A percentile compares a stretch with the other conserved stretches of the same genome.
These are phyloP conservation scores for Lytechinus variegatus DNA, from an alignment of 35 echinoderm and acorn worm genomes.

Conservation along the genomic window DNA sequence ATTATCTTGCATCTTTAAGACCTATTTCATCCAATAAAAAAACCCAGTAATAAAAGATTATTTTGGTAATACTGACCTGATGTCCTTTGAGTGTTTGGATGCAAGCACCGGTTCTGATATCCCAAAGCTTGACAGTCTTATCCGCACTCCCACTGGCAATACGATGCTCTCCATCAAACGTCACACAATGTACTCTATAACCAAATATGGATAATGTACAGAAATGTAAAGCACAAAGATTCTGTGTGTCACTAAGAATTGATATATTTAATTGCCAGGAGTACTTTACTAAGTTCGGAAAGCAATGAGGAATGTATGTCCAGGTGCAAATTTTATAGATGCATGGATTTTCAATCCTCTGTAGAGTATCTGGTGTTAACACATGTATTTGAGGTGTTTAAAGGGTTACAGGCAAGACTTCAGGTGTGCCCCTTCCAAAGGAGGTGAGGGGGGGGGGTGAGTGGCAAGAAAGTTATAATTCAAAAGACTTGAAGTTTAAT, in stretches of 20 bases:
- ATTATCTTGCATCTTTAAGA: too few relatives aligned
- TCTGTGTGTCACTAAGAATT: not conserved
- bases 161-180: slow-evolving; percentile 79
- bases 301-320: too few relatives aligned
- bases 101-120: slow-evolving; percentile 66
- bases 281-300: not conserved
- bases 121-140: slow-evolving; percentile 79
- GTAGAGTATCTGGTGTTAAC: too few relatives aligned
- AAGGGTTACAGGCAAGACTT: too few relatives aligned
- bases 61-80: slow-evolving; percentile 50
- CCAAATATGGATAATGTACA: not conserved
- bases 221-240: not conserved
- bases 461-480: too few relatives aligned
- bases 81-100: slow-evolving; percentile 93
- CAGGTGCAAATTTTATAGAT: not conserved
- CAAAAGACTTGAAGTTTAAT: too few relatives aligned
- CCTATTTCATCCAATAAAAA: too few relatives aligned
- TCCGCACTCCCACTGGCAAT: slow-evolving; percentile 95
- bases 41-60: too few relatives aligned
- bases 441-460: too few relatives aligned
- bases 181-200: slow-evolving; percentile 83
- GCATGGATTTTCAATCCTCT: too few relatives aligned
- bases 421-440: too few relatives aligned
- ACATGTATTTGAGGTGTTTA: too few relatives aligned
- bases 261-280: not conserved